These are phyloP conservation scores for Amia ocellicauda DNA, from an alignment of 2,113 vertebrate genomes.

Conservation along the genomic window DNA sequence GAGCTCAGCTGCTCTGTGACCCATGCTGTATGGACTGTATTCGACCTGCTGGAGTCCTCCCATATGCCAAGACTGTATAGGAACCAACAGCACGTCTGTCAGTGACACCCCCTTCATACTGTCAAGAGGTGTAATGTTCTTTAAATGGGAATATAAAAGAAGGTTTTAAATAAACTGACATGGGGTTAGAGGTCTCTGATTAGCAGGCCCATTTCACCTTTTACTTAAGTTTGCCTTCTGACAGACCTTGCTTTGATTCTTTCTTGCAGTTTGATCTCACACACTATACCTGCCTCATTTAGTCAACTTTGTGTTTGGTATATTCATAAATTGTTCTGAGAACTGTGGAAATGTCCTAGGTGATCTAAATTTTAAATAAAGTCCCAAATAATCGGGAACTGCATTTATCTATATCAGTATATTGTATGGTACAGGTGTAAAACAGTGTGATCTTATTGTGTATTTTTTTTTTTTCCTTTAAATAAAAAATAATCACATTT, in stretches of 20 bases:
- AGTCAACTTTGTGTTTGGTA: slow-evolving; percentile 19
- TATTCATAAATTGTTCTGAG: slow-evolving; percentile 33
- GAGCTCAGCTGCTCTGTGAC: no score
- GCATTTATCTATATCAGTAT: slow-evolving; percentile 44
- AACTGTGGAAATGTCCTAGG: slow-evolving; percentile 42
- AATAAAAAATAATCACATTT: slow-evolving; percentile 66
- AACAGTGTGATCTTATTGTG: slow-evolving; percentile 57
- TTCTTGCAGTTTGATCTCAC: slow-evolving; percentile 17
- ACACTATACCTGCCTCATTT: slow-evolving; percentile 6
- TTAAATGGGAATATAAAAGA: no score
- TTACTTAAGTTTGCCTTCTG: neutral
- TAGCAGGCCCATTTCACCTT: neutral
- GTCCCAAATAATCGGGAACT: neutral
- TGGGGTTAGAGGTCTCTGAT: no score
- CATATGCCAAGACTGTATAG: no score
- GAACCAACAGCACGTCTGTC: no score
- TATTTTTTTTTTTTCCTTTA: slow-evolving; percentile 49
- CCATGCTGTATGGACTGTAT: no score
- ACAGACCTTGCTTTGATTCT: slow-evolving; percentile 27
- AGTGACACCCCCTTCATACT: no score
- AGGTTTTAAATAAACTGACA: no score
- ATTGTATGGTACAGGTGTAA: slow-evolving; percentile 57
- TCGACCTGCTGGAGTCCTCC: no score
- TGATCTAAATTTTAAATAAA: slow-evolving; percentile 31
- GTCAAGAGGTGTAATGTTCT: no score